phyloP scores from a whole-genome alignment of 2,797 vertebrate genomes.

The Tolypeutes matacus region DNA sequence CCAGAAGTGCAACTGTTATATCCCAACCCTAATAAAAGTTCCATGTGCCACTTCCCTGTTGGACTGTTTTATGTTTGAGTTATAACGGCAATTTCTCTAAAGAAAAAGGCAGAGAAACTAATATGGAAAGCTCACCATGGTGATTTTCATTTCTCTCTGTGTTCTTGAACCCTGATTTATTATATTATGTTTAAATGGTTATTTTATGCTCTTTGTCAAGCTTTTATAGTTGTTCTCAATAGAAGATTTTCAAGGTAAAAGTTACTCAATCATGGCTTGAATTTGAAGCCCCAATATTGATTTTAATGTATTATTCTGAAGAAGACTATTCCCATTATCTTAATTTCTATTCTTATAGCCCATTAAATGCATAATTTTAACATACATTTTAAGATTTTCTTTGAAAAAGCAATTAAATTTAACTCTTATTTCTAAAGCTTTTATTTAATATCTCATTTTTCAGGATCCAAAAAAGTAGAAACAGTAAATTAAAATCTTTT shows the following conservation, averaged over 20 bases:
- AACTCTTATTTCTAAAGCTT: constrained; percentile 69
- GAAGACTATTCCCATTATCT: constrained; percentile 60
- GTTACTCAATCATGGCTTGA: not conserved
- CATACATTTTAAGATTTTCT: constrained; percentile 71
- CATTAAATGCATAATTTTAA: constrained; percentile 78
- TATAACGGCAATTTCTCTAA: not conserved
- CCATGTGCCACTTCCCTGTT: not conserved
- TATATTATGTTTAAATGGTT: not conserved
- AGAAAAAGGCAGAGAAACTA: not conserved
- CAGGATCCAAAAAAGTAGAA: constrained; percentile 52
- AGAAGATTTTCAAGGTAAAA: constrained; percentile 30
- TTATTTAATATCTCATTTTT: constrained; percentile 65
- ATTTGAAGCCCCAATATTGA: constrained; percentile 38
- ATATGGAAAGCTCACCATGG: not conserved
- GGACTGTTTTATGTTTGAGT: not conserved
- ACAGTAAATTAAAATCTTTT: constrained; percentile 74
- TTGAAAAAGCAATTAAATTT: constrained; percentile 75
- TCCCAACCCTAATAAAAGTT: not conserved
- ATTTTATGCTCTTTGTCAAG: not conserved
- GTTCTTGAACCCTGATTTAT: not conserved
- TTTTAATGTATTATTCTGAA: constrained; percentile 69
- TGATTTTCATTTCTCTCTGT: not conserved
- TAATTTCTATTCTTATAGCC: constrained; percentile 78
- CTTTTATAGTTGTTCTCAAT: constrained; percentile 25
- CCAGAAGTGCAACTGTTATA: not conserved